Conservation (phyloP, 2,888 invertebrate species). For the Latheticus oryzae region DNA sequence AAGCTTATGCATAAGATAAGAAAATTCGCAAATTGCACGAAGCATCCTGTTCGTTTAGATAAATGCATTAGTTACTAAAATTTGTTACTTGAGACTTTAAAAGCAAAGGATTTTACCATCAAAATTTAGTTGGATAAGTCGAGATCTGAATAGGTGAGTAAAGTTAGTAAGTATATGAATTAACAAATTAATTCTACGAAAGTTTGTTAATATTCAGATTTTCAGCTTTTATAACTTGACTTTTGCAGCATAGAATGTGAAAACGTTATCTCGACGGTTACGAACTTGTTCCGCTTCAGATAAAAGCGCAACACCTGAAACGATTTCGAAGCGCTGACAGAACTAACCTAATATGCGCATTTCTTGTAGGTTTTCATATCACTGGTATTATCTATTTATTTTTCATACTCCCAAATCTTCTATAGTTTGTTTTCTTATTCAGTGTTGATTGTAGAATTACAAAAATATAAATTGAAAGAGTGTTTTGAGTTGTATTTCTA, state of each 20-base stretch:
- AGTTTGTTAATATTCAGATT: constrained; percentile 30
- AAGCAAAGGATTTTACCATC: constrained; percentile 37
- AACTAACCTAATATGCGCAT: no score
- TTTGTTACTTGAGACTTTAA: constrained; percentile 29
- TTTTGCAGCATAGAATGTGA: constrained; percentile 9
- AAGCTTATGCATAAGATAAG: no score
- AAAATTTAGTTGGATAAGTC: constrained; percentile 29
- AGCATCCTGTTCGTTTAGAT: no score
- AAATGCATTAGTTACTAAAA: constrained; percentile 37
- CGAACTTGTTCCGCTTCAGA: constrained; percentile 13
- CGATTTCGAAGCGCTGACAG: constrained; percentile 14
- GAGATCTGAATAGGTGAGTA: constrained; percentile 20
- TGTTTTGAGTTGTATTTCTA: no score
- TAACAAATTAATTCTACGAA: constrained; percentile 26
- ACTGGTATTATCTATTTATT: no score
- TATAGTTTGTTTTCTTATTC: no score
- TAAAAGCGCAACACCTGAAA: constrained; percentile 21
- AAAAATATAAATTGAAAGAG: no score
- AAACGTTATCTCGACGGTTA: constrained; percentile 11
- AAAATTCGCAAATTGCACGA: no score
- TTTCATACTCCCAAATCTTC: no score
- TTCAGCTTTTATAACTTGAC: constrained; percentile 40
- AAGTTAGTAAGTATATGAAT: constrained; percentile 27
- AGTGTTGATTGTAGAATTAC: no score
- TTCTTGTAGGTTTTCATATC: no score